These are phyloP conservation scores for Forbesichthys papilliferus DNA, from an alignment of 2,113 vertebrate species.

Conservation along the genomic window DNA sequence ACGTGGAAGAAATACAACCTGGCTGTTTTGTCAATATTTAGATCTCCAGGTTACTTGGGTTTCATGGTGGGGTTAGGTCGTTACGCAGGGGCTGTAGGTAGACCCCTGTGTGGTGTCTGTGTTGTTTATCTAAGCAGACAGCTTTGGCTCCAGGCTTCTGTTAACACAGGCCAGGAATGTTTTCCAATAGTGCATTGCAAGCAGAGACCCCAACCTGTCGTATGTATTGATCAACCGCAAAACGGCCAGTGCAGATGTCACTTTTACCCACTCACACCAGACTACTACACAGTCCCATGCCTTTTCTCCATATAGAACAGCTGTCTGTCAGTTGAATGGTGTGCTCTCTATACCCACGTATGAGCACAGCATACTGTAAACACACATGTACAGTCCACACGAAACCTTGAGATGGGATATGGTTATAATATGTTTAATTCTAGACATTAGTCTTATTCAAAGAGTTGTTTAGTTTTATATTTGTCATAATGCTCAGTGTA, in stretches of 20 bases:
- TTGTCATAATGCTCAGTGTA: slow-evolving; percentile 41
- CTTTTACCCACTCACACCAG: slow-evolving; percentile 31
- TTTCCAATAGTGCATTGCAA: slow-evolving; percentile 83
- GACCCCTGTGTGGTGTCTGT: slow-evolving; percentile 63
- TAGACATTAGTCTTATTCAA: too few species aligned
- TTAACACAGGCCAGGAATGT: slow-evolving; percentile 85
- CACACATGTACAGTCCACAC: not conserved
- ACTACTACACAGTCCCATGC: not conserved
- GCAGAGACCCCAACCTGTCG: slow-evolving; percentile 84
- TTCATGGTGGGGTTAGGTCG: slow-evolving; percentile 55
- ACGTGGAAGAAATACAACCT: slow-evolving; percentile 39
- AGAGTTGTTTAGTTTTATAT: slow-evolving; percentile 14
- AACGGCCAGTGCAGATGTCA: slow-evolving; percentile 51
- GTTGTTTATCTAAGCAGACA: slow-evolving; percentile 90
- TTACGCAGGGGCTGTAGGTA: slow-evolving; percentile 57
- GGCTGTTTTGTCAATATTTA: slow-evolving; percentile 65
- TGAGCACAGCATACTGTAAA: not conserved
- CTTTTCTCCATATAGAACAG: slow-evolving; percentile 1
- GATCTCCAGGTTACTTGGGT: slow-evolving; percentile 56
- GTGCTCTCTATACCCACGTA: not conserved
- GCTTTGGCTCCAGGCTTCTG: slow-evolving; percentile 87
- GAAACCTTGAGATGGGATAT: slow-evolving; percentile 12
- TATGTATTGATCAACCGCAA: slow-evolving; percentile 67
- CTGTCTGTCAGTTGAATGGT: slow-evolving; percentile 1
- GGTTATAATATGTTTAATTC: too few species aligned